A percentile compares a stretch with the other conserved stretches of the same genome.
Conservation (phyloP, 2,797 vertebrate genomes). For the Malacoraja senta region DNA sequence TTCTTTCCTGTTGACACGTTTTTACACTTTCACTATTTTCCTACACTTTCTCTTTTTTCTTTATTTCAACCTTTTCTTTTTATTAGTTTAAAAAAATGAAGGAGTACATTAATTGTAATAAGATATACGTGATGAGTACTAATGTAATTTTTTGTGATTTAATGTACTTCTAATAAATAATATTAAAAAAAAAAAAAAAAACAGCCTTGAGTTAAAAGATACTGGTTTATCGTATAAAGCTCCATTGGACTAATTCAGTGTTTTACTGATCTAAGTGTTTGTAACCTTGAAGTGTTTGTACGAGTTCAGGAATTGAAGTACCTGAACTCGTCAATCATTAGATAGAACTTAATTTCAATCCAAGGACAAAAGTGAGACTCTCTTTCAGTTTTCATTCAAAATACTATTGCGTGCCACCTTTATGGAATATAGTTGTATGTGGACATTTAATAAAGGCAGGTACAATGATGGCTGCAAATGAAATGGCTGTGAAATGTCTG, state of each 20-base stretch:
- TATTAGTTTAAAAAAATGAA: no score
- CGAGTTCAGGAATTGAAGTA: no score
- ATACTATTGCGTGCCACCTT: background rate
- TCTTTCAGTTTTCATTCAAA: background rate
- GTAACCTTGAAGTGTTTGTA: background rate
- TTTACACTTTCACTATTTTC: no score
- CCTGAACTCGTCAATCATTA: background rate
- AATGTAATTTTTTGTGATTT: no score
- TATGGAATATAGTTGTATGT: background rate
- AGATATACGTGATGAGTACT: no score
- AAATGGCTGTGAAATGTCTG: background rate
- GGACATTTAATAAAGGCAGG: background rate
- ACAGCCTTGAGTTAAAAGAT: background rate
- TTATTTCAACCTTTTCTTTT: no score
- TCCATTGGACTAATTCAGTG: background rate
- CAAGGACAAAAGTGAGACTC: background rate
- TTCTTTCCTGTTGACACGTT: no score
- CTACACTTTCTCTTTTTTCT: no score
- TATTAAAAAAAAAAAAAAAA: no score
- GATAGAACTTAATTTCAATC: background rate
- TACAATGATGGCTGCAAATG: background rate
- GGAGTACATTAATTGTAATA: no score
- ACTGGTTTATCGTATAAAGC: background rate
- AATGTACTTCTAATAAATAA: no score
- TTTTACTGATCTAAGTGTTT: background rate